Evolutionary conservation across 2,797 vertebrate genomes (phyloP), one percentile per base, ranked within the genome.

Genomic region (Pyrocephalus nanus): DNA sequence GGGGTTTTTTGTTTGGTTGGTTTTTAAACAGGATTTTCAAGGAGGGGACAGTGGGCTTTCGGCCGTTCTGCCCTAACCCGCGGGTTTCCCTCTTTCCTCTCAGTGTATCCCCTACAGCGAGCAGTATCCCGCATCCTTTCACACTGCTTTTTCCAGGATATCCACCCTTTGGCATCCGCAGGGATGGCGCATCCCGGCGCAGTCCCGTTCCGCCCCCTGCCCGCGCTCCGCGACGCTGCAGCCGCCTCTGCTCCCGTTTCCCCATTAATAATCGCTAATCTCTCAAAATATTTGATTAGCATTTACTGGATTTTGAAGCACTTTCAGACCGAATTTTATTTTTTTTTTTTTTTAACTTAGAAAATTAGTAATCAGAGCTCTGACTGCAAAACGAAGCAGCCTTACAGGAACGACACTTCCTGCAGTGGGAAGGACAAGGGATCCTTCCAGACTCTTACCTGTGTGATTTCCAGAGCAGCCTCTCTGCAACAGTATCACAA

Each of bases 401-500:
- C 22, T 42, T 7, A 21, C 0, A 2, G 55, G 23, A 65, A 21
- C 0, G 3, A 8, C 40, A 22, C 12, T 14, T 53, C 7, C 8
- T 5, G 17, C n/a, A 38, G n/a, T 2, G 0, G 26, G 22, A 4
- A 19, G 11, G 38, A 29, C 8, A 19, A 12, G 30, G 0, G 1
- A 43, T 12, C 45, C 42, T 43, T 36, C 1, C 1, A 10, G 47
- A 13, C 7, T 38, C 69, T 57, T 8, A 50, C 19, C 29, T 23
- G 16, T 0, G 6, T 1, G 0, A 9, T 60, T 48, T 36, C 20
- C n/a, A 13, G 57, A 47, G 30, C 69, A 40, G 36, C 13, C 9
- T 29, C 48, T 47, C 65, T 23, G 27, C 30, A 20, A 1, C 1
- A 15, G 6, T 0, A 2, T 50, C 30, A 15, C 27, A 18, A 8